Base-by-base conservation (phyloP, 2,888 invertebrate species). In the Dendrolimus houi region DNA sequence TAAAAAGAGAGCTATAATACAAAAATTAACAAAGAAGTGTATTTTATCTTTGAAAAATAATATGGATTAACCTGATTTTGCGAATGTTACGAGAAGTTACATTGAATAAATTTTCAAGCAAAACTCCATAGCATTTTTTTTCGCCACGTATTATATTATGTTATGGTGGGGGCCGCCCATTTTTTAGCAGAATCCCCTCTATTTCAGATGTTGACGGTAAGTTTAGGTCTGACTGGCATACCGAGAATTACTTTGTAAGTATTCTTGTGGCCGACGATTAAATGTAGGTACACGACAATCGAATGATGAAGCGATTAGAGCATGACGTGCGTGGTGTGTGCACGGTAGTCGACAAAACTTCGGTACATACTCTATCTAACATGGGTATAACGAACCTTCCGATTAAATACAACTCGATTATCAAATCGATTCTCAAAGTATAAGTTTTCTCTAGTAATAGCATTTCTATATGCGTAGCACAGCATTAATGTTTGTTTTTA, bases 121-220 rank as follows among this genome's bases (percentile, higher is more conserved):
- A 84, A 29, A 86, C 78, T 79, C 80, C 81, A 75, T 83, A 85
- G 85, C 76, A 83, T 87, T 88, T 86, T 85, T 70, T 79, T 85
- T 87, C 73, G 81, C 72, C 79, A 77, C 72, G 29, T 29, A 29
- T 29, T 29, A 0, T 29, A 29, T 76, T 77, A 68, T 74, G 68
- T 76, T 75, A 78, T 85, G 80, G 79, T 85, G 87, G 86, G 82
- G 86, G 81, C 81, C 83, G 83, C 80, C 82, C 73, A 75, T 80
- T 80, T 78, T 47, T 83, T 80, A 84, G 65, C 84, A 74, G 75
- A 76, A 77, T 78, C 77, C 84, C 81, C 84, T 89, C 87, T 88
- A 85, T 90, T 89, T 87, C 89, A 89, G 90, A 90, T 89, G 88
- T 87, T 90, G 83, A 89, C 90, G 89, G 90, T 90, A 89, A 89